Percentiles rank a stretch among this genome's conserved stretches.
These are phyloP conservation scores for Catocala nupta DNA, from an alignment of 2,888 invertebrate species.

Conservation along the genomic window DNA sequence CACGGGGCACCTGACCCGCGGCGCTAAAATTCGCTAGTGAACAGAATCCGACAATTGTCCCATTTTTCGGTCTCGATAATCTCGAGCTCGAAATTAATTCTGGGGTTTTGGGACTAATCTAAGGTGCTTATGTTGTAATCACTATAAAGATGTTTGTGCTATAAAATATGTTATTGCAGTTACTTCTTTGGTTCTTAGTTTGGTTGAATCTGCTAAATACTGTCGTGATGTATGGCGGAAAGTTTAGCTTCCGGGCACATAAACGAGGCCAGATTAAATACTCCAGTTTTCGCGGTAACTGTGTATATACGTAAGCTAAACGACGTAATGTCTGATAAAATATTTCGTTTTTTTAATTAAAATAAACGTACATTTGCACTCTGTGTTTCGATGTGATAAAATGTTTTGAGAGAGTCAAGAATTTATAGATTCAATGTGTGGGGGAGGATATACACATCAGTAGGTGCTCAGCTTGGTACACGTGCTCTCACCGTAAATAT, in stretches of 20 bases:
- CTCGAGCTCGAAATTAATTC: conserved; percentile 13
- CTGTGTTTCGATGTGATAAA: conserved; percentile 14
- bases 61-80: conserved; percentile 15
- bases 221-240: not conserved
- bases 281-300: conserved; percentile 6
- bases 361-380: conserved; percentile 18
- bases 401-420: conserved; percentile 15
- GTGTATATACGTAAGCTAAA: not conserved
- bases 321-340: conserved; percentile 19
- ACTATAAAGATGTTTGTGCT: conserved; percentile 33
- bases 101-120: conserved; percentile 21
- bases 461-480: conserved; percentile 2
- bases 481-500: not conserved
- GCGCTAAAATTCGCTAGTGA: conserved; percentile 34
- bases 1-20: conserved; percentile 50
- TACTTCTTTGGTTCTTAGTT: conserved; percentile 3
- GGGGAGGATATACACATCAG: not conserved
- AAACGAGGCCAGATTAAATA: conserved; percentile 21
- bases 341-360: conserved; percentile 17
- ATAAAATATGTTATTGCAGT: conserved; percentile 49
- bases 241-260: conserved; percentile 7
- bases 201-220: conserved; percentile 4
- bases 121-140: conserved; percentile 26
- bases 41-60: conserved; percentile 25
- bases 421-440: conserved; percentile 6